Percentiles rank a stretch among this genome's conserved stretches.
These are phyloP conservation scores for Antheraea pernyi DNA, from an alignment of 1,140 invertebrate species.

Conservation along the genomic window DNA sequence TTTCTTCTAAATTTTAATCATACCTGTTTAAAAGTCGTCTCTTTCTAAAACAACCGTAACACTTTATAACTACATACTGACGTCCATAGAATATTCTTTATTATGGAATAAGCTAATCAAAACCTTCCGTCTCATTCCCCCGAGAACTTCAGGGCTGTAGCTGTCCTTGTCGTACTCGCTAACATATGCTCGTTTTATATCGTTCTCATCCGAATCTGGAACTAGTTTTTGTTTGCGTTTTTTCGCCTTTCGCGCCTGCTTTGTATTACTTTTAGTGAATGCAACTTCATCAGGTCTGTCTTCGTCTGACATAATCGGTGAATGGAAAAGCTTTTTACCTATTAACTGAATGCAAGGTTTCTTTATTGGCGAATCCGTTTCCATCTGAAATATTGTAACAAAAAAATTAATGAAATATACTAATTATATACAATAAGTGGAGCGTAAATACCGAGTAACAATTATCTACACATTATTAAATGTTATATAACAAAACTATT, in stretches of 20 bases:
- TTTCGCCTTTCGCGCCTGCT: conserved; percentile 30
- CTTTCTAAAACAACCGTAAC: too few species aligned
- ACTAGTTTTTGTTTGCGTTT: conserved; percentile 47
- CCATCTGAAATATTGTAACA: conserved; percentile 42
- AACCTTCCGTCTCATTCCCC: conserved; percentile 52
- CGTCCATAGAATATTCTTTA: conserved; percentile 57
- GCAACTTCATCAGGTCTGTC: conserved; percentile 23
- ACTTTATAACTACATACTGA: not conserved
- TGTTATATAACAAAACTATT: too few species aligned
- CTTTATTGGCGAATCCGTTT: conserved; percentile 54
- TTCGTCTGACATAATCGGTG: conserved; percentile 30
- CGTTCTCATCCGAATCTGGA: conserved; percentile 40
- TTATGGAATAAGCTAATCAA: conserved; percentile 59
- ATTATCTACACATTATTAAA: too few species aligned
- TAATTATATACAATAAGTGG: too few species aligned
- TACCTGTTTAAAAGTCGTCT: too few species aligned
- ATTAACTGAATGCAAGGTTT: conserved; percentile 41
- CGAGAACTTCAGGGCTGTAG: conserved; percentile 39
- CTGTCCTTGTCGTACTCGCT: conserved; percentile 42
- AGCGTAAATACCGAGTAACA: too few species aligned
- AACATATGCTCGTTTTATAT: conserved; percentile 46
- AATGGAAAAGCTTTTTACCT: conserved; percentile 60
- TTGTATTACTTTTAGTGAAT: conserved; percentile 12
- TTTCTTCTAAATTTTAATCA: too few species aligned
- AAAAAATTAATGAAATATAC: too few species aligned